Evolutionary conservation across 2,888 invertebrate species (phyloP), one percentile per base, ranked within the genome.

Genomic region (Brenthis ino): DNA sequence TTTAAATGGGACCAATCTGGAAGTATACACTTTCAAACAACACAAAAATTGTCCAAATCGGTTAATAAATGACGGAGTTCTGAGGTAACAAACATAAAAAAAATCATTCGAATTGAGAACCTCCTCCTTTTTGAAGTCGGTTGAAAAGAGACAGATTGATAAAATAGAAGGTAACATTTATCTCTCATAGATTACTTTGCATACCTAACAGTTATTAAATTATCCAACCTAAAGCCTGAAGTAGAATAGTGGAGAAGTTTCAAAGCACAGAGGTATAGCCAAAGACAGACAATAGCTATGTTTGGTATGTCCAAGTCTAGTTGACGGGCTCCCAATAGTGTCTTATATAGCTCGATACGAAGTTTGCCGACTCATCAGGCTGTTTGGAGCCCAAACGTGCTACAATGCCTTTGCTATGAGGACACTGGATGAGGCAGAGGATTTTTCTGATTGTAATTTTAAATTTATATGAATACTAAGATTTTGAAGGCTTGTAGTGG

Each of bases 341-440:
- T 70, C 67, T 66, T 72, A 68, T 64, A 65, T 64, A 73, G 61
- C 67, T 65, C 60, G 48, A 57, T 69, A 57, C 67, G 69, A 78
- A 84, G 79, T 83, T 79, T 70, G 57, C 53, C 74, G 84, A 82
- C 84, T 83, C 80, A 77, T 80, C 79, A 79, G 76, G 68, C 76
- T 75, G 79, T 76, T 74, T 67, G 72, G 72, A 76, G 74, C 14
- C 28, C 58, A 81, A 77, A 80, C 80, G 77, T 78, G 74, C 20
- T 37, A 53, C 48, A 28, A 14, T 55, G 13, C 5, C 47, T 55
- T 61, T 56, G 37, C 16, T 43, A 13, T 37, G 16, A 3, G 12
- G 2, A 53, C 16, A 53, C 51, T 53, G 51, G 51, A 53, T 8
- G 16, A 2, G 51, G 8, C 37, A 43, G 0, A 43, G 37, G 11